These are phyloP conservation scores for Peromyscus nudipes DNA, from an alignment of 2,797 vertebrate species.

Conservation along the genomic window DNA sequence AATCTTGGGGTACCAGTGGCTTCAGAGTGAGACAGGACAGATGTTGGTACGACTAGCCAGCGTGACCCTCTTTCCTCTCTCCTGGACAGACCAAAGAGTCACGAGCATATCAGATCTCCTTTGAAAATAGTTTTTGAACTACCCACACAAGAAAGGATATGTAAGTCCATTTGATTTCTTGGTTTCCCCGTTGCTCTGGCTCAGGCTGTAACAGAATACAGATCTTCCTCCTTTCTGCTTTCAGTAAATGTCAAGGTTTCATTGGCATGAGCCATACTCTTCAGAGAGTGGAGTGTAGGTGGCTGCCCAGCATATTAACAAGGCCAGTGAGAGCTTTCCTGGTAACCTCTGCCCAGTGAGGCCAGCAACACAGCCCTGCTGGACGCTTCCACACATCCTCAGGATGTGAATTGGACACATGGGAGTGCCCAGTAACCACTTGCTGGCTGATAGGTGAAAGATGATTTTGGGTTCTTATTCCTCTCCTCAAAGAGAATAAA, in stretches of 20 bases:
- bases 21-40: background rate
- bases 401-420: background rate
- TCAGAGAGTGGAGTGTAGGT: background rate
- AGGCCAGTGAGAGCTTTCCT: background rate
- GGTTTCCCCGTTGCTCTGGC: background rate
- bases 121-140: conserved; percentile 39
- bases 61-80: background rate
- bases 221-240: background rate
- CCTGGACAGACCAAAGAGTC: background rate
- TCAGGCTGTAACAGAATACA: conserved; percentile 44
- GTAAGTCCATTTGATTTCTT: conserved; percentile 28
- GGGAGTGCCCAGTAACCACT: background rate
- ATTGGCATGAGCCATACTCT: background rate
- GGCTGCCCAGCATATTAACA: background rate
- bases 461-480: background rate
- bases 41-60: background rate
- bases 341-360: background rate
- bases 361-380: background rate
- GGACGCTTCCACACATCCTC: background rate
- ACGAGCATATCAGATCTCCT: background rate
- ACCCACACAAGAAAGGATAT: background rate
- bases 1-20: background rate
- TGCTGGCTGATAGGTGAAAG: background rate
- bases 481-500: background rate
- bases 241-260: conserved; percentile 62